phyloP scores from a whole-genome alignment of 2,113 vertebrate genomes.

The Daboia siamensis region DNA sequence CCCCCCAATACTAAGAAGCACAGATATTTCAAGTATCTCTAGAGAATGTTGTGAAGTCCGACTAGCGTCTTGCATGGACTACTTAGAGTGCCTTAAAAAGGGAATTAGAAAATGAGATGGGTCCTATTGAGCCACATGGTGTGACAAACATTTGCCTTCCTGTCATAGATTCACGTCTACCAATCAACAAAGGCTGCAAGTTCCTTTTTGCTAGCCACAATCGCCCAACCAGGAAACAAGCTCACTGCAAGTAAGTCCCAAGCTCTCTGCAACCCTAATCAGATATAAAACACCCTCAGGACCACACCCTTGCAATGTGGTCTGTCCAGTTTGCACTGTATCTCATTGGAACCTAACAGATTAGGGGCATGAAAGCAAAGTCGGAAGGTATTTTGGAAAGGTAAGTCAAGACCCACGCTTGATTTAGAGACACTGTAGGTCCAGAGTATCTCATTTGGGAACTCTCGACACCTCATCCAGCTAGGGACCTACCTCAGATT shows the following conservation, averaged over 20 bases:
- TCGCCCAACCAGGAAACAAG: background rate
- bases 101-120: background rate
- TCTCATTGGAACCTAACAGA: background rate
- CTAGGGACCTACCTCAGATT: background rate
- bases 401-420: background rate
- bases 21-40: background rate
- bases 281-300: background rate
- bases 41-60: background rate
- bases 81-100: constrained; percentile 9
- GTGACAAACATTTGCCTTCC: constrained; percentile 25
- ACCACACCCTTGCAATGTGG: background rate
- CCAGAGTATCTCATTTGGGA: background rate
- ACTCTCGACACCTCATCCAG: background rate
- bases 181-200: fast-evolving
- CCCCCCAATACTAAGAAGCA: background rate
- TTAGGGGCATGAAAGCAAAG: background rate
- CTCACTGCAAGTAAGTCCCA: background rate
- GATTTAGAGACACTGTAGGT: background rate
- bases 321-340: background rate
- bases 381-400: background rate
- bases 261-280: background rate
- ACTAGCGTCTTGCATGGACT: background rate
- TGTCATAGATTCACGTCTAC: background rate
- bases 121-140: background rate
- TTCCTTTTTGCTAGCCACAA: background rate